A percentile compares a stretch with the other conserved stretches of the same genome.
phyloP scores from a whole-genome alignment of 2,888 invertebrate genomes.

The Eristalis intricaria region DNA sequence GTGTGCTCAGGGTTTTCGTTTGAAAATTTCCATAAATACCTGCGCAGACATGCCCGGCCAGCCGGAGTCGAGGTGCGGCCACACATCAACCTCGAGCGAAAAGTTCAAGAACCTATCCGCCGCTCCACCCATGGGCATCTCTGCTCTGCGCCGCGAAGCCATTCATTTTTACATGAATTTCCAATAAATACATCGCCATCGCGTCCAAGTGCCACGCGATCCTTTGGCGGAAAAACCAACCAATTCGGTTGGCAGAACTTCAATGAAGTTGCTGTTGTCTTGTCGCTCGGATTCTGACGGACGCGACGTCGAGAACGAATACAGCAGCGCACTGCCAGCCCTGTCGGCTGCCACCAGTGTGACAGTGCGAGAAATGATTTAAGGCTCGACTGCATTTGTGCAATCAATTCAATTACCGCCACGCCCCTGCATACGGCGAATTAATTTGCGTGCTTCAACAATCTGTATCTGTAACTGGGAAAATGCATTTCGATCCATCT shows the following conservation, averaged over 20 bases:
- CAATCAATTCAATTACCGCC: conserved; percentile 70
- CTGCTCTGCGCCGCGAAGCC: neutral
- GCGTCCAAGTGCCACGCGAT: conserved; percentile 19
- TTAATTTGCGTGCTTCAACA: conserved; percentile 67
- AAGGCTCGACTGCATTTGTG: conserved; percentile 62
- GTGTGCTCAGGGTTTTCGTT: neutral
- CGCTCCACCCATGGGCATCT: conserved; percentile 36
- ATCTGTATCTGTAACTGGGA: conserved; percentile 50
- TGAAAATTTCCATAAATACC: conserved; percentile 36
- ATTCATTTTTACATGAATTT: conserved; percentile 19
- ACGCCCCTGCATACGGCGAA: conserved; percentile 67
- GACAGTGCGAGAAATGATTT: conserved; percentile 62
- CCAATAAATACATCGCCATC: conserved; percentile 42
- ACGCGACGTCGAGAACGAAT: neutral
- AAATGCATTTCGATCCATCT: conserved; percentile 11
- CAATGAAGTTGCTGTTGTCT: conserved; percentile 40
- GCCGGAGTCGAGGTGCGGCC: conserved; percentile 30
- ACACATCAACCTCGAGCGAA: neutral
- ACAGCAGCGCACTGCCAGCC: conserved; percentile 40
- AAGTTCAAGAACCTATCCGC: conserved; percentile 30
- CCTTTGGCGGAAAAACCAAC: conserved; percentile 35
- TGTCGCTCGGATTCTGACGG: conserved; percentile 1
- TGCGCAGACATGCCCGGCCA: conserved; percentile 8
- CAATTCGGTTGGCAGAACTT: conserved; percentile 18
- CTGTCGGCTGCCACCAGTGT: conserved; percentile 22